These are phyloP conservation scores for Drosophila robusta DNA, from an alignment of 2,888 invertebrate species.

Conservation along the genomic window DNA sequence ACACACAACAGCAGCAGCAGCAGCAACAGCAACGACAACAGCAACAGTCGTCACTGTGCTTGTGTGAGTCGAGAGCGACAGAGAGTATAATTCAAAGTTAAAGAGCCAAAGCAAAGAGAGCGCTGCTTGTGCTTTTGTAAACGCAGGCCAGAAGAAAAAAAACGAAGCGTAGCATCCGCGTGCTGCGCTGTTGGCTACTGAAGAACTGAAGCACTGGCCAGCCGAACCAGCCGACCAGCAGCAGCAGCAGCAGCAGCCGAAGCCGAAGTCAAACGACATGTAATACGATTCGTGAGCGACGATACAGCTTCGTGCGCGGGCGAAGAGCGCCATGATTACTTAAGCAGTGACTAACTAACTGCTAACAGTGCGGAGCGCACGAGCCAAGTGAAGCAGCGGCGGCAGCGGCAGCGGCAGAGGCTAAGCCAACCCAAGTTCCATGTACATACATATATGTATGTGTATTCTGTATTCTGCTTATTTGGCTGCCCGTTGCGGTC, in stretches of 20 bases:
- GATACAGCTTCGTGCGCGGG: constrained; percentile 60
- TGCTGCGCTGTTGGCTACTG: constrained; percentile 73
- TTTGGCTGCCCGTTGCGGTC: constrained; percentile 16
- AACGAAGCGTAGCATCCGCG: constrained; percentile 78
- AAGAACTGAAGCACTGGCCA: constrained; percentile 72
- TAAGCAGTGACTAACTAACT: constrained; percentile 69
- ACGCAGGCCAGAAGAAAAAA: constrained; percentile 58
- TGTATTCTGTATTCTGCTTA: constrained; percentile 12
- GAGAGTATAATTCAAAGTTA: constrained; percentile 49
- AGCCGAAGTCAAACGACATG: constrained; percentile 60
- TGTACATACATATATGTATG: neutral
- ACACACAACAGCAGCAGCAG: constrained; percentile 54
- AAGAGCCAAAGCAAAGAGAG: constrained; percentile 64
- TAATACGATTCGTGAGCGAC: constrained; percentile 54
- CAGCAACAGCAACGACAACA: constrained; percentile 30
- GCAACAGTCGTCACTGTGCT: constrained; percentile 27
- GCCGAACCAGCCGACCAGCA: constrained; percentile 40
- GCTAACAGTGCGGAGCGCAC: constrained; percentile 61
- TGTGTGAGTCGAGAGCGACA: constrained; percentile 24
- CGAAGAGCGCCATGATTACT: constrained; percentile 67
- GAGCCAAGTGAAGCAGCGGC: constrained; percentile 43
- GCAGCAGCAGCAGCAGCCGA: constrained; percentile 23
- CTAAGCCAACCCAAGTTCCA: constrained; percentile 30
- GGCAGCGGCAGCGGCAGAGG: constrained; percentile 11
- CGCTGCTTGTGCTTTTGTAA: constrained; percentile 52